Evolutionary conservation across 1,140 invertebrate genomes (phyloP).

Genomic region (Zaprionus davidi): DNA sequence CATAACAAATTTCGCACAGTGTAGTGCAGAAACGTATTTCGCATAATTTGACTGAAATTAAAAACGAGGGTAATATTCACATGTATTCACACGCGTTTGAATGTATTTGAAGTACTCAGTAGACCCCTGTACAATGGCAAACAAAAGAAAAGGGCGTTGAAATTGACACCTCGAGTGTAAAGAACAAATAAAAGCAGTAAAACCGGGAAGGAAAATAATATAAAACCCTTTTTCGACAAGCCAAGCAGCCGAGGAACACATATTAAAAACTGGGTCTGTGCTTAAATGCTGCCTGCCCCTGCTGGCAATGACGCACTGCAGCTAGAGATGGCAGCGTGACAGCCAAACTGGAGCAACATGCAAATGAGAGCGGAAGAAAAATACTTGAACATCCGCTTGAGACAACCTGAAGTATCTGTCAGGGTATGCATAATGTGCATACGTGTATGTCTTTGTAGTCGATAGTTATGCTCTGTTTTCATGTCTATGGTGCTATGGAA

Average conservation of each 20-base stretch:
- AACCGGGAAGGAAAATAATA: conserved; percentile 37
- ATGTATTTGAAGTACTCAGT: conserved; percentile 27
- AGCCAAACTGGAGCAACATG: neutral
- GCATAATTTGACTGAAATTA: conserved; percentile 80
- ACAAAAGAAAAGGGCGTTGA: conserved; percentile 79
- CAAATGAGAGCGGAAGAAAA: neutral
- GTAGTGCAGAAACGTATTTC: conserved; percentile 54
- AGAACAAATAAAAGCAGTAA: conserved; percentile 61
- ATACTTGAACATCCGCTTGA: neutral
- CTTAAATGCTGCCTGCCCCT: conserved; percentile 14
- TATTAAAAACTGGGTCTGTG: conserved; percentile 46
- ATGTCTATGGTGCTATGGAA: too few relatives aligned
- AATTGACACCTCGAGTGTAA: conserved; percentile 81
- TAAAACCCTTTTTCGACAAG: conserved; percentile 62
- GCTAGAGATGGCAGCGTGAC: conserved; percentile 8
- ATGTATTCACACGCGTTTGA: conserved; percentile 44
- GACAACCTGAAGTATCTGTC: neutral
- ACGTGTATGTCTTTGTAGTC: too few relatives aligned
- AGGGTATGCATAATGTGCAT: neutral
- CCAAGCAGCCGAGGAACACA: conserved; percentile 20
- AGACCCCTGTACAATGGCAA: conserved; percentile 28
- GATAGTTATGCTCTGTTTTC: too few relatives aligned
- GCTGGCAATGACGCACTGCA: conserved; percentile 4
- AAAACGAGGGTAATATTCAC: conserved; percentile 79
- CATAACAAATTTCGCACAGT: conserved; percentile 46